Evolutionary conservation across 2,888 invertebrate genomes (phyloP), one percentile per base, ranked within the genome.

Genomic region (Formica aserva): DNA sequence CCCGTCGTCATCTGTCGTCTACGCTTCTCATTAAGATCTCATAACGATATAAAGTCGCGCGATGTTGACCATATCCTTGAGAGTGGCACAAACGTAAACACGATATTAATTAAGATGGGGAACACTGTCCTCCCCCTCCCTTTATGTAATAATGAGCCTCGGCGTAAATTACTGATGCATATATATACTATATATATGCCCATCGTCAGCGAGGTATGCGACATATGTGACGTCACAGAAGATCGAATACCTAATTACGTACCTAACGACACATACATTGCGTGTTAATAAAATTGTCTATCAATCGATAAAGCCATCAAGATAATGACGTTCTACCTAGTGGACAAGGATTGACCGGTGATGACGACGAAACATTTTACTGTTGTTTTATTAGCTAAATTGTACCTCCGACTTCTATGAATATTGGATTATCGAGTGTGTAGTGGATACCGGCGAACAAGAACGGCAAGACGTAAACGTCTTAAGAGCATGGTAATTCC

Each of bases 311-410:
- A 15, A 67, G 41, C 3, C 41, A 57, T 41, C n/a, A 71, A 38
- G 26, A 57, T 55, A 18, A 83, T 26, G 41, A 13, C 2, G 18
- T 55, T 52, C 52, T 9, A 32, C 45, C 18, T 29, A 18, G 15
- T 32, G 41, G 8, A 72, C 22, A 3, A 75, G 41, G 60, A 66
- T 26, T 32, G n/a, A 41, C 55, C 15, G 62, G 22, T 29, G 32
- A 41, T 41, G 57, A 52, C 8, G 48, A 55, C 69, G 67, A 71
- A 52, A 72, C 48, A 81, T 83, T 72, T 80, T 72, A 60, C 35
- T 26, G n/a, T 45, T 22, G 57, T 77, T 82, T 84, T 84, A 84
- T 82, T 83, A 57, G 60, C 76, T 83, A 66, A 83, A 85, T 72
- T 29, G 60, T 71, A 57, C 63, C 57, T 85, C 57, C 76, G 63